Evolutionary conservation across 2,113 vertebrate species (phyloP).

Genomic region (Balaenoptera acutorostrata): DNA sequence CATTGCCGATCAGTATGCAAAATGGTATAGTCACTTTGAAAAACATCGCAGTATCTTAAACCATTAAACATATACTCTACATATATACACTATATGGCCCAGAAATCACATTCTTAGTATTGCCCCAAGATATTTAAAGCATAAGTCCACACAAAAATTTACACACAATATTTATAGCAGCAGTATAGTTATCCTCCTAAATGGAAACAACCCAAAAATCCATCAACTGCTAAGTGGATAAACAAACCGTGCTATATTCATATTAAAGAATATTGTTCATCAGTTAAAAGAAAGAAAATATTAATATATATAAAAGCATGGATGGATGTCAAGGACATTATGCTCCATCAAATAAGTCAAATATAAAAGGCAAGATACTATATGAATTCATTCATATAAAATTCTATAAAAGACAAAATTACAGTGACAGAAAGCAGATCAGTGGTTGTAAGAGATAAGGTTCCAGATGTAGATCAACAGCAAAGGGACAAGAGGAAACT

Average conservation of each 20-base stretch:
- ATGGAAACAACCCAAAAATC: background rate
- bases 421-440: background rate
- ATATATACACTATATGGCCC: background rate
- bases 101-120: background rate
- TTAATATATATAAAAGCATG: background rate
- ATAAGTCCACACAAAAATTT: background rate
- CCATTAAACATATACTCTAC: background rate
- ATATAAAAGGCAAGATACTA: background rate
- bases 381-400: background rate
- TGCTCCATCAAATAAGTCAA: background rate
- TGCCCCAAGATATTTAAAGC: background rate
- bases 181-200: background rate
- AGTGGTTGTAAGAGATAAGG: background rate
- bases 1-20: background rate
- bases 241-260: background rate
- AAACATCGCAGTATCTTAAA: background rate
- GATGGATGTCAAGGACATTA: background rate
- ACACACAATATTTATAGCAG: background rate
- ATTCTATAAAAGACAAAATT: background rate
- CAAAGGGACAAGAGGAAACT: background rate
- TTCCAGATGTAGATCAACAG: background rate
- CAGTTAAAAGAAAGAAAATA: background rate
- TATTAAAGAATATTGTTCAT: background rate
- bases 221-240: background rate
- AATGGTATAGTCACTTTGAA: background rate